Evolutionary conservation across 1,140 invertebrate species (phyloP).

Genomic region (Drosophila biarmipes): DNA sequence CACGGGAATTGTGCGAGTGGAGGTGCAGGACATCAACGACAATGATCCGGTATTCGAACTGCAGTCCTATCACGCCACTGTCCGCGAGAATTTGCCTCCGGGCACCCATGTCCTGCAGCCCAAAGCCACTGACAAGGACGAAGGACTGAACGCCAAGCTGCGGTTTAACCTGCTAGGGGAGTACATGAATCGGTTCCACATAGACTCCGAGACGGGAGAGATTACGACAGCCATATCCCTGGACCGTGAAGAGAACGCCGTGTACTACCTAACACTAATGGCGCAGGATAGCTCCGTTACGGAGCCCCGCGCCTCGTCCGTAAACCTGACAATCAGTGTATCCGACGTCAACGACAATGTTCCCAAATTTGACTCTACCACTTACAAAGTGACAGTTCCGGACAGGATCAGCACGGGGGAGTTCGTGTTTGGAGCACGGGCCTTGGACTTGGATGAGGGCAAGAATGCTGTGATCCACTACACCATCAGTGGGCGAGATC

Average conservation of each 20-base stretch:
- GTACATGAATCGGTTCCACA: slow-evolving; percentile 90
- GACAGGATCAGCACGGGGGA: slow-evolving; percentile 90
- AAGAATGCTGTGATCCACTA: slow-evolving; percentile 92
- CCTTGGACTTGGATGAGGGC: slow-evolving; percentile 91
- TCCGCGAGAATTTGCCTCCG: slow-evolving; percentile 91
- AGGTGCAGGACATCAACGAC: slow-evolving; percentile 97
- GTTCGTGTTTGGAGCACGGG: slow-evolving; percentile 95
- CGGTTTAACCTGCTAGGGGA: slow-evolving; percentile 93
- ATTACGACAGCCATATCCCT: slow-evolving; percentile 89
- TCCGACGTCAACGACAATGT: slow-evolving; percentile 95
- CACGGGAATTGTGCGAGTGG: slow-evolving; percentile 93
- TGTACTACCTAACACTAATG: slow-evolving; percentile 92
- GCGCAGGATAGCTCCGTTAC: slow-evolving; percentile 94
- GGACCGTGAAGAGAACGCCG: slow-evolving; percentile 91
- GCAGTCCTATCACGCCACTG: slow-evolving; percentile 90
- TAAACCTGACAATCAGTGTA: slow-evolving; percentile 92
- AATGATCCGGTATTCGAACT: slow-evolving; percentile 94
- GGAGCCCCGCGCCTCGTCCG: slow-evolving; percentile 90
- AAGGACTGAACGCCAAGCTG: slow-evolving; percentile 93
- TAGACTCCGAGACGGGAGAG: slow-evolving; percentile 90
- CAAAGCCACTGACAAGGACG: slow-evolving; percentile 91
- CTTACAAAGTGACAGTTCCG: slow-evolving; percentile 91
- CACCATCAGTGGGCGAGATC: slow-evolving; percentile 90
- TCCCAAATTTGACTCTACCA: slow-evolving; percentile 90
- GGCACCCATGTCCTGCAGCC: slow-evolving; percentile 90